Conservation (phyloP, 2,888 invertebrate genomes). For the Drosophila emarginata region DNA sequence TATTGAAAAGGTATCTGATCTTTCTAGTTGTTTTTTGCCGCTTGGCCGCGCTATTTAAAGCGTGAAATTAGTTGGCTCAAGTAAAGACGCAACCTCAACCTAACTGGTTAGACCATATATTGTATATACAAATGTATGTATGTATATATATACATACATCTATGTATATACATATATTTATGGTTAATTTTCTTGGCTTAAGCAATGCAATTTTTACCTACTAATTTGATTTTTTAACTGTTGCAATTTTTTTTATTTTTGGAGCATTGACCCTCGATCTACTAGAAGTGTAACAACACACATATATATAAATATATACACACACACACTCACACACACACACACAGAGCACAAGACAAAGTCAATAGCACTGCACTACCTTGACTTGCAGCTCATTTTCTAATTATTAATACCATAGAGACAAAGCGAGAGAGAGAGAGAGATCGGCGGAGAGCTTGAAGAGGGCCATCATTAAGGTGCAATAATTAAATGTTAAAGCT, state of each 20-base stretch:
- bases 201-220: neutral
- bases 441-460: conserved; percentile 1
- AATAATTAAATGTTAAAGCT: conserved; percentile 77
- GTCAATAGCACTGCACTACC: conserved; percentile 29
- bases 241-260: conserved; percentile 8
- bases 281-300: conserved; percentile 58
- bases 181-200: neutral
- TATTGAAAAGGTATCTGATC: neutral
- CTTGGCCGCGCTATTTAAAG: conserved; percentile 78
- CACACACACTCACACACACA: conserved; percentile 59
- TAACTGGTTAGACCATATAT: conserved; percentile 1
- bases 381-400: conserved; percentile 67
- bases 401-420: conserved; percentile 59
- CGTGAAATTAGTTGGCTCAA: conserved; percentile 76
- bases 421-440: conserved; percentile 15
- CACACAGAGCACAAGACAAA: conserved; percentile 29
- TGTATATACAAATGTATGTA: neutral
- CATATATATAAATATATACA: too few relatives aligned
- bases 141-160: neutral
- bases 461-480: conserved; percentile 73
- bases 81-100: conserved; percentile 12
- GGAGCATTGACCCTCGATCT: conserved; percentile 8
- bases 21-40: conserved; percentile 52
- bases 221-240: conserved; percentile 15
- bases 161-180: neutral